A percentile compares a stretch with the other conserved stretches of the same genome.
phyloP scores from a whole-genome alignment of 2,797 vertebrate species.

The Gambelia wislizenii region DNA sequence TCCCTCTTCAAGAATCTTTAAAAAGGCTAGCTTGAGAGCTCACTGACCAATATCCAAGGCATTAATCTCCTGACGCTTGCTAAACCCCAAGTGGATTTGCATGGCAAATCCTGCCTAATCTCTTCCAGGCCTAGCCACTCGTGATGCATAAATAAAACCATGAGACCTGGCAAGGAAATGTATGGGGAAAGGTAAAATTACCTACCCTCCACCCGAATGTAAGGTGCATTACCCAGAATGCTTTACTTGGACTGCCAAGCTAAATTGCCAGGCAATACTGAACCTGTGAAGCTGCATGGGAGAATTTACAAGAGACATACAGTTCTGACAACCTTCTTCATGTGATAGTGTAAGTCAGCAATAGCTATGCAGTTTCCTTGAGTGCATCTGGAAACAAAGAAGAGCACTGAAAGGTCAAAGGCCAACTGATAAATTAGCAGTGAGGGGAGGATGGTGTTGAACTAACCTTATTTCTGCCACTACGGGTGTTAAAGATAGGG shows the following conservation, averaged over 20 bases:
- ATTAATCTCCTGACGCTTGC: conserved; percentile 15
- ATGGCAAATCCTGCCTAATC: conserved; percentile 37
- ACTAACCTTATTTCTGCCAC: background rate
- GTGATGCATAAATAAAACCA: conserved; percentile 35
- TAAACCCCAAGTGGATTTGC: conserved; percentile 35
- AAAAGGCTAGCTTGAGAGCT: conserved; percentile 36
- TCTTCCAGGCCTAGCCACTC: background rate
- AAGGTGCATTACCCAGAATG: background rate
- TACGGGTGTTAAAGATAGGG: background rate
- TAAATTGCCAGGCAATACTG: background rate
- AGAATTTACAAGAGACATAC: background rate
- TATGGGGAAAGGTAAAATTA: background rate
- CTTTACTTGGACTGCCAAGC: background rate
- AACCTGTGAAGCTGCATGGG: background rate
- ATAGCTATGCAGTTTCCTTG: background rate
- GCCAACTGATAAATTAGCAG: background rate
- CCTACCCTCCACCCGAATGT: background rate
- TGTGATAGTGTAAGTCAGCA: background rate
- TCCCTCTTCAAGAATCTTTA: conserved; percentile 27
- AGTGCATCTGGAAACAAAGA: background rate
- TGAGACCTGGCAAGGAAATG: conserved; percentile 21
- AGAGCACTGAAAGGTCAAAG: background rate
- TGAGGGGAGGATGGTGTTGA: background rate
- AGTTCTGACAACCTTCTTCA: background rate
- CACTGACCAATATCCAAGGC: conserved; percentile 8